Evolutionary conservation across 2,888 invertebrate genomes (phyloP), one percentile per base, ranked within the genome.

Genomic region (Leuctra nigra): DNA sequence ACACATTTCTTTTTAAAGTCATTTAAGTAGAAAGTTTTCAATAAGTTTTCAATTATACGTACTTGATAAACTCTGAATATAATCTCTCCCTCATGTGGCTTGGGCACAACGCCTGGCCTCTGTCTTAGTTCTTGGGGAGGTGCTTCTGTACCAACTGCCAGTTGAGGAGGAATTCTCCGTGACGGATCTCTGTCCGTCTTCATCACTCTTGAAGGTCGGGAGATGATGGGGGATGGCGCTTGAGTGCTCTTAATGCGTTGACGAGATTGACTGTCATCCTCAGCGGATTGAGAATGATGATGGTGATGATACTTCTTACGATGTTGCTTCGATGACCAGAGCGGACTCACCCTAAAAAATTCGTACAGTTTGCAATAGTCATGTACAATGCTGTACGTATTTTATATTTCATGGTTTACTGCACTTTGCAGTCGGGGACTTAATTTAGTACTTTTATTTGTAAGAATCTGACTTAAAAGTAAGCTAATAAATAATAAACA

Each of bases 181-280:
- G 65, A 59, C 63, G 65, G 65, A 39, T 67, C 67, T 53, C 67
- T 65, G 23, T 59, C 60, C 11, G 64, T 63, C 23, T 68, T 65
- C 68, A 68, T 69, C 4, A 69, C 69, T 29, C 69, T 63, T 20
- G 69, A 69, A 47, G 58, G 61, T 20, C 68, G 64, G 7, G 64
- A 58, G 38, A 64, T 62, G 39, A 66, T 60, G 47, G 60, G 58
- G 22, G 64, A 58, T 23, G 65, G 61, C 1, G 59, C 24, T 13
- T 33, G n/a, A 7, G 35, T 46, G 38, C 36, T 14, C 22, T 35
- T 39, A 33, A 38, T 39, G 38, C 29, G 41, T 46, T 46, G 52
- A 35, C 29, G 54, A 41, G 18, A 56, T 13, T 14, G 59, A 59
- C 63, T 63, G 65, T 62, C 64, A 58, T 62, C 63, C 62, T 50